Evolutionary conservation across 2,113 vertebrate genomes (phyloP), one percentile per base, ranked within the genome.

Genomic region (Solea senegalensis): DNA sequence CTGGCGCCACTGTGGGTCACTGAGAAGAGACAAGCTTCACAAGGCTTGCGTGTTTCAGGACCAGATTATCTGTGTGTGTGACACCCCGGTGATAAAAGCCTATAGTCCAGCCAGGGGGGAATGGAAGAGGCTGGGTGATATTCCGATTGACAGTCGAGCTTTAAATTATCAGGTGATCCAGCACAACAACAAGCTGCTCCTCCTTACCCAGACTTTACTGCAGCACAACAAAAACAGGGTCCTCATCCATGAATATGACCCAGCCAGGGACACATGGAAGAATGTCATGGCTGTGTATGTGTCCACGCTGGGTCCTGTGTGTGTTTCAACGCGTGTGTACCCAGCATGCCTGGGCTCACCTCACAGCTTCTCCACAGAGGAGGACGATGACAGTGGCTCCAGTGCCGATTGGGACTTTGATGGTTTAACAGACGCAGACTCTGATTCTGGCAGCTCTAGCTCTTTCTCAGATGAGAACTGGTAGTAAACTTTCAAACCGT

Each of bases 381-480:
- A 96, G 78, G 95, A 96, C 13, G 94, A 96, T 28, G 95, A 95
- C 74, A 96, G 95, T 9, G 95, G 95, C 53, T 96, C 95, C 64
- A 96, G 95, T 39, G 95, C 94, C 10, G 95, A 96, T 80, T 96
- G 95, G 95, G 95, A 95, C 87, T 91, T 96, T 58, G 94, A 96
- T 15, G 95, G 95, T 15, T 67, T 95, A 83, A 96, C 94, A 21
- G 95, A 96, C 8, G 90, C 93, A 9, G 95, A 96, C 80, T 95
- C 94, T 0, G 94, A 96, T 72, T 96, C 95, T 0, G 94, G 93
- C 76, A 96, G 95, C 83, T 95, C 95, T 5, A 96, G 94, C 85
- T 96, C 95, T 0, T 96, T 96, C 88, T 96, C 95, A 39, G 95
- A 95, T 71, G 94, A 96, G 81, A 94, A 93, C 69, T 94, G 93